Evolutionary conservation across 2,113 vertebrate genomes (phyloP).

Genomic region (Alethe castanea): DNA sequence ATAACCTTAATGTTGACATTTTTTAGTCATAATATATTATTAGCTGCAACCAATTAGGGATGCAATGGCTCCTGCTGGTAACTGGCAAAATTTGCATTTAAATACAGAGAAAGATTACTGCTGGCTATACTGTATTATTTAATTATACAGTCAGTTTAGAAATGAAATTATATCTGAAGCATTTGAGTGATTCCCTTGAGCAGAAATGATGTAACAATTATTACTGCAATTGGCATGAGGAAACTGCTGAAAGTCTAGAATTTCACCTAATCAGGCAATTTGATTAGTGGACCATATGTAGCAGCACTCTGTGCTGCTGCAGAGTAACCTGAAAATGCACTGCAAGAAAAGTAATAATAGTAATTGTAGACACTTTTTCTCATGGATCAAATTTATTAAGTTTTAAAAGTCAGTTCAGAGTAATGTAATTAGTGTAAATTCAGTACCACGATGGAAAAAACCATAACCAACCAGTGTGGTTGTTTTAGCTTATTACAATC

Average conservation of each 20-base stretch:
- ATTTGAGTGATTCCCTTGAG: slow-evolving; percentile 30
- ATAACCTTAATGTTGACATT: not conserved
- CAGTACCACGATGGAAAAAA: not conserved
- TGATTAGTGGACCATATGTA: not conserved
- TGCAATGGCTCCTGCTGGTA: not conserved
- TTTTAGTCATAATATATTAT: slow-evolving; percentile 14
- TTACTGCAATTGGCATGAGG: slow-evolving; percentile 6
- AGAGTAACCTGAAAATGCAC: not conserved
- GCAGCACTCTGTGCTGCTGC: not conserved
- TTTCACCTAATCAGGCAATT: slow-evolving; percentile 48
- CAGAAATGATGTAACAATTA: slow-evolving; percentile 43
- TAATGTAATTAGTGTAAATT: slow-evolving; percentile 6
- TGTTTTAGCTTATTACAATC: not conserved
- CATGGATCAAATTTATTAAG: not conserved
- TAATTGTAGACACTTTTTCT: not conserved
- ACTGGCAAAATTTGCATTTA: slow-evolving; percentile 28
- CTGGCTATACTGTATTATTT: slow-evolving; percentile 39
- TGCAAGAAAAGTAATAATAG: slow-evolving; percentile 10
- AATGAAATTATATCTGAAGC: slow-evolving; percentile 34
- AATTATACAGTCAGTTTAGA: slow-evolving; percentile 51
- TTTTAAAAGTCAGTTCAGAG: slow-evolving; percentile 1
- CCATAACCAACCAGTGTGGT: not conserved
- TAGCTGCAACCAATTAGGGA: not conserved
- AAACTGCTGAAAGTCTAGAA: slow-evolving; percentile 35
- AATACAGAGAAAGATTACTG: slow-evolving; percentile 7